Evolutionary conservation across 2,888 invertebrate genomes (phyloP), one percentile per base, ranked within the genome.

Genomic region (Unio pictorum): DNA sequence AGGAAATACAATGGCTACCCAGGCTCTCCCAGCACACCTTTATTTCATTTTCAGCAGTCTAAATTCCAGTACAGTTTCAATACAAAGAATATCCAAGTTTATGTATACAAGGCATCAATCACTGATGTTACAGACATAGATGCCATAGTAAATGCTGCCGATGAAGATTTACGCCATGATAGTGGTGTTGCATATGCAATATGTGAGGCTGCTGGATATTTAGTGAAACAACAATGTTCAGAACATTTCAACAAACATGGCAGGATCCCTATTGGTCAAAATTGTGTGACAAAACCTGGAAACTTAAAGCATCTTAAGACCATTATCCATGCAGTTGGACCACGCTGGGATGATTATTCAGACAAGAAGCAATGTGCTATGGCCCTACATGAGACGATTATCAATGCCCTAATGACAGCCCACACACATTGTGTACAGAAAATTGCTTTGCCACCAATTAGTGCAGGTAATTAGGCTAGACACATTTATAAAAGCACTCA

Each of bases 111-210:
- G 55, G 4, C 66, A 23, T 76, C 76, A 0, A 72, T 76, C 18
- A 67, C 61, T 30, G 74, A 76, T 18, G 61, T 74, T 18, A 72
- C 63, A 64, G 71, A 61, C 20, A 72, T 73, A 30, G 82, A 84
- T 73, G 84, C 74, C 11, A 78, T 84, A 26, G 79, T 81, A 3
- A 84, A 84, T 74, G 84, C 84, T n/a, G 81, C 84, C 30, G 83
- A 84, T 71, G 77, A 71, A 26, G 66, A 67, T 26, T 57, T 84
- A n/a, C 55, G 71, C 23, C 82, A 83, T 68, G 66, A 58, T 54
- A 79, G 80, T 15, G 84, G 84, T 15, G 71, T 83, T 7, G 84
- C 84, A 4, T 72, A 67, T 55, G 67, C 58, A 45, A 76, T 76
- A n/a, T 72, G 74, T 34, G 68, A 74, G 58, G 68, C 73, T 61